A percentile compares a stretch with the other conserved stretches of the same genome.
These are phyloP conservation scores for Apogon hyalosoma DNA, from an alignment of 2,797 vertebrate genomes.

Conservation along the genomic window DNA sequence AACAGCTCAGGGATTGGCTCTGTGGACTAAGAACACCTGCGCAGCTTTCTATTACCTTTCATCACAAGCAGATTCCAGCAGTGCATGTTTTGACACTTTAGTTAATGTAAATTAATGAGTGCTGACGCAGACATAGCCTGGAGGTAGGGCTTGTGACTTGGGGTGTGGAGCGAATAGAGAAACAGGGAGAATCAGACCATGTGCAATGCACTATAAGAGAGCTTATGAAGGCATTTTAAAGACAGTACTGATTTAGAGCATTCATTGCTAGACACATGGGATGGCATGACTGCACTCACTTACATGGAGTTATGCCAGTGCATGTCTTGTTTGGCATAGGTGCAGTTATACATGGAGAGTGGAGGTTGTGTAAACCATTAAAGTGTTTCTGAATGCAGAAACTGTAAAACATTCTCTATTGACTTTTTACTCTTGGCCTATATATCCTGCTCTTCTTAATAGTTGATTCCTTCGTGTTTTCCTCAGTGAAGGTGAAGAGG, in stretches of 20 bases:
- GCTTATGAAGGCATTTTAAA: constrained; percentile 26
- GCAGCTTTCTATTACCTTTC: constrained; percentile 76
- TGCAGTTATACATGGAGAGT: constrained; percentile 16
- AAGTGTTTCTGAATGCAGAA: constrained; percentile 31
- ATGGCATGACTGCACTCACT: constrained; percentile 10
- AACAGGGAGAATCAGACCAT: constrained; percentile 41
- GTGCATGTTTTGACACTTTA: constrained; percentile 86
- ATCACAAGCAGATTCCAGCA: constrained; percentile 79
- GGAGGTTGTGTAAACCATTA: neutral
- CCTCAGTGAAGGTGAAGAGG: constrained; percentile 34
- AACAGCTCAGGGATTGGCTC: constrained; percentile 59
- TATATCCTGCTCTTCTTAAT: constrained; percentile 21
- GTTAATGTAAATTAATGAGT: constrained; percentile 87
- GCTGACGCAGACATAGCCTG: constrained; percentile 81
- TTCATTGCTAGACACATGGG: constrained; percentile 3
- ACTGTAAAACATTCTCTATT: constrained; percentile 21
- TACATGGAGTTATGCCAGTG: constrained; percentile 5
- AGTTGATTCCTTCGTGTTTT: constrained; percentile 9
- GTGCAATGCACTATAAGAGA: constrained; percentile 38
- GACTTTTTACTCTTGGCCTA: constrained; percentile 5
- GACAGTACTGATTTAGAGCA: constrained; percentile 16
- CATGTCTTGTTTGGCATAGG: constrained; percentile 7
- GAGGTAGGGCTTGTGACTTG: constrained; percentile 71
- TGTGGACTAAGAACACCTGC: constrained; percentile 76
- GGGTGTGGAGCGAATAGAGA: constrained; percentile 72